Conservation (phyloP, 1,140 invertebrate species). For the Hydropsyche tenuis region DNA sequence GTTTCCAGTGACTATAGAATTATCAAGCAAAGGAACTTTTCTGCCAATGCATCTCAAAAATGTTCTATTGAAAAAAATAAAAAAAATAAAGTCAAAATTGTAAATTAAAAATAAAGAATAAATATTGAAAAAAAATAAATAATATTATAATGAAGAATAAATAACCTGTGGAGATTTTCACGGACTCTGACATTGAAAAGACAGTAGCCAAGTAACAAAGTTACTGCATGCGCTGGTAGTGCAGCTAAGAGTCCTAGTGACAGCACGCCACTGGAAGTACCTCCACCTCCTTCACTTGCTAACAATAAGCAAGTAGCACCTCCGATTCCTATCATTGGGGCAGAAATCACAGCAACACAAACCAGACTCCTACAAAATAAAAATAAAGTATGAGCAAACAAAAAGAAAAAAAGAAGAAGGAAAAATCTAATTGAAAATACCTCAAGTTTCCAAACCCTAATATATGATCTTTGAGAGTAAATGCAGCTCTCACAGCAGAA, state of each 20-base stretch:
- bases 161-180: constrained; percentile 66
- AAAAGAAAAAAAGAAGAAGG: too few species aligned
- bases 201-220: constrained; percentile 83
- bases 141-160: neutral
- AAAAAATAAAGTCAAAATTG: neutral
- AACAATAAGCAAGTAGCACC: constrained; percentile 70
- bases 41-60: constrained; percentile 80
- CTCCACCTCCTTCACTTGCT: constrained; percentile 71
- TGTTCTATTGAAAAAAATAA: constrained; percentile 69
- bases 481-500: constrained; percentile 87
- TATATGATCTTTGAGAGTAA: constrained; percentile 88
- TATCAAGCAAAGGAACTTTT: constrained; percentile 81
- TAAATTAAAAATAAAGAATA: too few species aligned
- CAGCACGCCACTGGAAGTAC: constrained; percentile 71
- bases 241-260: constrained; percentile 76
- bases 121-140: constrained; percentile 15
- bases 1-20: constrained; percentile 72
- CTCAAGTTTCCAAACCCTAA: constrained; percentile 88
- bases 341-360: constrained; percentile 76
- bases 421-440: constrained; percentile 55
- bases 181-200: constrained; percentile 80
- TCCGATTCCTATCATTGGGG: constrained; percentile 75
- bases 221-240: constrained; percentile 75
- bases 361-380: constrained; percentile 69
- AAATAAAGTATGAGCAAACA: too few species aligned